phyloP scores from a whole-genome alignment of 2,888 invertebrate species.

The Exephanes ischioxanthus region DNA sequence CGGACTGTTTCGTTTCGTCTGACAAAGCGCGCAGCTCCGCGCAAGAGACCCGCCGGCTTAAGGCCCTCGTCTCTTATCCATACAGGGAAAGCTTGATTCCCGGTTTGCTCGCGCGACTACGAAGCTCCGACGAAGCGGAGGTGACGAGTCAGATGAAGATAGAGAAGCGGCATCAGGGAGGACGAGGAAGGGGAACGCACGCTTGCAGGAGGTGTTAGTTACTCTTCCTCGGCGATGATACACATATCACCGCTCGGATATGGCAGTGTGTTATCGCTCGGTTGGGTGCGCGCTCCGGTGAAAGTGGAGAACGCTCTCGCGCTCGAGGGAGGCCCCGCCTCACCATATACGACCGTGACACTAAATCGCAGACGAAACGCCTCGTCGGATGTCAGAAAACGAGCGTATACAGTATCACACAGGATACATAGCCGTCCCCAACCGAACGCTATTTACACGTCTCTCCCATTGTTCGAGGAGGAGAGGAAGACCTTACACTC shows the following conservation, averaged over 20 bases:
- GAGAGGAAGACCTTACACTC: constrained; percentile 13
- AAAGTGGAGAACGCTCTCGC: constrained; percentile 55
- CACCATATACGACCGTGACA: constrained; percentile 76
- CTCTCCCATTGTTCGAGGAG: constrained; percentile 14
- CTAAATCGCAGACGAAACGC: constrained; percentile 72
- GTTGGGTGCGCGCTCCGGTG: constrained; percentile 23
- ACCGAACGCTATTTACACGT: constrained; percentile 11
- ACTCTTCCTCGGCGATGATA: constrained; percentile 45
- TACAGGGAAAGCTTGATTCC: constrained; percentile 34
- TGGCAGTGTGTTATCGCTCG: constrained; percentile 21
- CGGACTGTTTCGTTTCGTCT: constrained; percentile 69
- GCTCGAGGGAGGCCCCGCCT: constrained; percentile 63
- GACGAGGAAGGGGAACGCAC: not conserved
- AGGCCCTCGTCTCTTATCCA: constrained; percentile 33
- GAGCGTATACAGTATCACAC: constrained; percentile 28
- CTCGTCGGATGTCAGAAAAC: constrained; percentile 61
- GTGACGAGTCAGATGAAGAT: not conserved
- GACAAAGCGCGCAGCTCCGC: constrained; percentile 52
- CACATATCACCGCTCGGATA: constrained; percentile 36
- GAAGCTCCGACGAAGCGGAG: not conserved
- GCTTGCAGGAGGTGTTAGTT: constrained; percentile 24
- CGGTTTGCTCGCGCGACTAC: not conserved
- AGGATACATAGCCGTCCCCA: constrained; percentile 38
- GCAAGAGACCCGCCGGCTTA: not conserved
- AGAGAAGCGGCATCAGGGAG: not conserved